Base-by-base conservation (phyloP, 92 coral and sea anemone genomes). In the Phenganax marumi region DNA sequence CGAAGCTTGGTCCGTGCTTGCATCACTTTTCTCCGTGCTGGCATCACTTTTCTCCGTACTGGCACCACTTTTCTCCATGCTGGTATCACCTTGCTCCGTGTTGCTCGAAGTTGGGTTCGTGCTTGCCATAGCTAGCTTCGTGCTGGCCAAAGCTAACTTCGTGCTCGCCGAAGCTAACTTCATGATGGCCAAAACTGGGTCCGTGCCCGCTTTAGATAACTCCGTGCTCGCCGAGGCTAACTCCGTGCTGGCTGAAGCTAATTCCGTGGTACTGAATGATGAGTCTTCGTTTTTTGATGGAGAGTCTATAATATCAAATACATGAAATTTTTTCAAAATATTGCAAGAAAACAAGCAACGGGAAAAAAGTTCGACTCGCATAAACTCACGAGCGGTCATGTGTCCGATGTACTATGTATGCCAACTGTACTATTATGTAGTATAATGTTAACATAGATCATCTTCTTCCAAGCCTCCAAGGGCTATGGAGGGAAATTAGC, bases 1-100 rank as follows among this genome's bases (percentile, higher is more conserved):
- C 25, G 68, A 62, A 18, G 26, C 25, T 62, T n/a, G 26, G 25
- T 62, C 43, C 68, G 68, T 62, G 68, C 68, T 62, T 8, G 68
- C 63, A 14, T n/a, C 63, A 56, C 8, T 21, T 56, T 62, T 8
- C 22, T 62, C 10, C 43, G 33, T 62, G 26, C 68, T n/a, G 25
- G 13, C 33, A 33, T 33, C 5, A 14, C 19, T 18, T 56, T 10
- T 56, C 19, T 56, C 19, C 18, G 63, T 56, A 5, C 19, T 56
- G 10, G 33, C 9, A 19, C 33, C 8, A 18, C 10, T 62, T 62
- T n/a, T 8, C 22, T 62, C 43, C 68, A 26, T 19, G 68, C 68
- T 62, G 26, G 68, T 21, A 14, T n/a, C 63, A 56, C 8, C 19
- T 56, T 62, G 2, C 8, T 62, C 33, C 43, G 33, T n/a, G 6